Percentiles rank a stretch among this genome's conserved stretches.
These are phyloP conservation scores for Euphydryas editha DNA, from an alignment of 2,888 invertebrate genomes.

Conservation along the genomic window DNA sequence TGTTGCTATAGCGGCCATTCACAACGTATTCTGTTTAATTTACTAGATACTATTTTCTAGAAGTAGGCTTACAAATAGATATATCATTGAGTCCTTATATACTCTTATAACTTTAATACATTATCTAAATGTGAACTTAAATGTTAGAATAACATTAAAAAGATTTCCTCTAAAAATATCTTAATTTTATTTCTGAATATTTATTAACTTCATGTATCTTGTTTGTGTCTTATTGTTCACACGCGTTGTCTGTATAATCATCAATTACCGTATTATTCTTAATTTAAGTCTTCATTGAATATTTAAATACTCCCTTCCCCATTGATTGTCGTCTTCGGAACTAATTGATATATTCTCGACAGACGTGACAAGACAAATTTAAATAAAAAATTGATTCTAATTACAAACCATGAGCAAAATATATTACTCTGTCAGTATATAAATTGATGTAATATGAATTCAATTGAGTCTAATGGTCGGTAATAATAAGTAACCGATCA, in stretches of 20 bases:
- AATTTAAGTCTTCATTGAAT: background rate
- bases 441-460: slow-evolving; percentile 64
- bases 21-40: too few species aligned
- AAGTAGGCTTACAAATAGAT: too few species aligned
- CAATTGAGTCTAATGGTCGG: slow-evolving; percentile 60
- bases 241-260: background rate
- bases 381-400: slow-evolving; percentile 35
- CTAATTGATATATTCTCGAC: slow-evolving; percentile 13
- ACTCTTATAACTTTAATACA: too few species aligned
- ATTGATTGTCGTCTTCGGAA: background rate
- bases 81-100: too few species aligned
- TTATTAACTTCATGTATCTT: too few species aligned
- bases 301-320: background rate
- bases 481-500: slow-evolving; percentile 46
- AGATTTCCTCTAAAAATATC: too few species aligned
- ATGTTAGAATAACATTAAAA: too few species aligned
- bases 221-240: background rate
- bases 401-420: slow-evolving; percentile 33
- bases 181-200: too few species aligned
- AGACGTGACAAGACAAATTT: slow-evolving; percentile 24
- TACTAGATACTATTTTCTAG: too few species aligned
- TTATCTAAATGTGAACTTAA: too few species aligned
- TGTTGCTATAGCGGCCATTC: too few species aligned
- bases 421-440: slow-evolving; percentile 42
- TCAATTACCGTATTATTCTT: background rate